phyloP scores from a whole-genome alignment of 2,113 vertebrate genomes.

The Anoura caudifer region DNA sequence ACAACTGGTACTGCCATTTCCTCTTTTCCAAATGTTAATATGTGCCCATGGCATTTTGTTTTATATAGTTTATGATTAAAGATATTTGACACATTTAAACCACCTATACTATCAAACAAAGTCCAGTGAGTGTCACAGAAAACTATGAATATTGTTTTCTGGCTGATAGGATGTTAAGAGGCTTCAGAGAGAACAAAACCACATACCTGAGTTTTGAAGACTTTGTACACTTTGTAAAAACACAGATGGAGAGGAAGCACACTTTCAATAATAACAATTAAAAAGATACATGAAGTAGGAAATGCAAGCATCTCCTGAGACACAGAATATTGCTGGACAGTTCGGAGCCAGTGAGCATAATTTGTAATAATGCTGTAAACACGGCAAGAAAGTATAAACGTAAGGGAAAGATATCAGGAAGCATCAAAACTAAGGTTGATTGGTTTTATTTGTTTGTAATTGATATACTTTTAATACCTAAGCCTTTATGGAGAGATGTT shows the following conservation, averaged over 20 bases:
- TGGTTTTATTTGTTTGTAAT: background rate
- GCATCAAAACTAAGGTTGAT: background rate
- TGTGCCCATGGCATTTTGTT: background rate
- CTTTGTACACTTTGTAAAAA: background rate
- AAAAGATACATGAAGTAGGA: background rate
- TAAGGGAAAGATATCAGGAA: background rate
- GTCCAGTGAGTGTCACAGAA: background rate
- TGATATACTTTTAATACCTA: background rate
- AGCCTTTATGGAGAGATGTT: background rate
- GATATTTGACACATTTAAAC: background rate
- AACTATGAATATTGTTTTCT: background rate
- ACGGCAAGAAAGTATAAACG: background rate
- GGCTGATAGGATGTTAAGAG: background rate
- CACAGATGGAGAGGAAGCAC: background rate
- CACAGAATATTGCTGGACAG: background rate
- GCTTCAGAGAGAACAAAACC: background rate
- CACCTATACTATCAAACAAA: background rate
- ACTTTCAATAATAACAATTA: background rate
- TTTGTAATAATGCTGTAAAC: background rate
- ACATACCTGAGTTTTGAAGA: background rate
- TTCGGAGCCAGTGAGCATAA: background rate
- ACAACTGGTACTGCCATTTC: background rate
- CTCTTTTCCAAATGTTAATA: background rate
- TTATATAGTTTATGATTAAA: background rate
- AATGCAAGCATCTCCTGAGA: background rate